Conservation (phyloP, 2,797 vertebrate species). For the Zonotrichia albicollis region DNA sequence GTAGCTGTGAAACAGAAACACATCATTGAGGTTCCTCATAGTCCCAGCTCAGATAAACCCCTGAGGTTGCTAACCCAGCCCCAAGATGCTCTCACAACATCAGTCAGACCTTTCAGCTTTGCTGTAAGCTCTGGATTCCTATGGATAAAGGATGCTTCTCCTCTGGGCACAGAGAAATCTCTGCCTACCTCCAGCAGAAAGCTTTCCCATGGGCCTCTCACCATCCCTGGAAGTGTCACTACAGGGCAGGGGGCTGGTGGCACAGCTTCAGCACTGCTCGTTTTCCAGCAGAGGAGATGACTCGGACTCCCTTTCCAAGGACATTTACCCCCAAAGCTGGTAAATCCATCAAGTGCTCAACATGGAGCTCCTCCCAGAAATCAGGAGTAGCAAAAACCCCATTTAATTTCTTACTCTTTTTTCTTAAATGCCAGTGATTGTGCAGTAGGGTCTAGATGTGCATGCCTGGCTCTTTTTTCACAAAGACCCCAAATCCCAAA, state of each 20-base stretch:
- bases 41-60: background rate
- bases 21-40: background rate
- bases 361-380: background rate
- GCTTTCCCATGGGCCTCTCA: fast-evolving
- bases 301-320: background rate
- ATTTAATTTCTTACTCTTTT: background rate
- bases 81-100: background rate
- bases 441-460: background rate
- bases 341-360: background rate
- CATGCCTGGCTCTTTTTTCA: background rate
- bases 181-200: background rate
- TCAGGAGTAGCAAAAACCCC: background rate
- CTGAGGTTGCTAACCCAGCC: background rate
- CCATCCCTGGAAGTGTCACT: background rate
- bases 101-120: background rate
- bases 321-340: background rate
- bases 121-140: background rate
- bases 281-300: background rate
- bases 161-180: background rate
- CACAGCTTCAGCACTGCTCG: background rate
- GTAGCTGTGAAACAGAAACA: background rate
- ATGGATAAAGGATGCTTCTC: background rate
- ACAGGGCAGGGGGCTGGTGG: too few relatives aligned
- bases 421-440: background rate
- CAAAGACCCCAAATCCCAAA: background rate